phyloP scores from a whole-genome alignment of 2,888 invertebrate species.

The Chymomyza caudatula region DNA sequence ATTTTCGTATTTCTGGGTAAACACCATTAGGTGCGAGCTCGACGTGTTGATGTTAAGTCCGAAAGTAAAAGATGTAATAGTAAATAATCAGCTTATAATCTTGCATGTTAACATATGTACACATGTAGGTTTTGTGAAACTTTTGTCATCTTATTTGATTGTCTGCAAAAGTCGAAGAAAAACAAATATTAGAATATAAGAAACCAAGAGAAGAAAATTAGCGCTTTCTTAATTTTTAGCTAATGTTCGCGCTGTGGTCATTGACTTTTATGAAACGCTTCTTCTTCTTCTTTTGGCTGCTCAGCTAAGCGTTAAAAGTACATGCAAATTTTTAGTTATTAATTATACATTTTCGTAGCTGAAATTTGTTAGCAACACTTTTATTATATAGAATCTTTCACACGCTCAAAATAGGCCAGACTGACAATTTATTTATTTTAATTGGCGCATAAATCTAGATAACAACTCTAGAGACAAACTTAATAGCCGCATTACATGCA shows the following conservation, averaged over 20 bases:
- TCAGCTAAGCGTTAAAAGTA: background rate
- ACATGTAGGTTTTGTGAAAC: background rate
- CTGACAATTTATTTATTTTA: conserved; percentile 10
- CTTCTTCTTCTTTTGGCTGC: background rate
- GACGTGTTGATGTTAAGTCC: background rate
- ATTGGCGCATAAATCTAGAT: conserved; percentile 10
- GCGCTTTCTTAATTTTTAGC: background rate
- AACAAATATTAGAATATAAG: background rate
- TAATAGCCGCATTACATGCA: conserved; percentile 39
- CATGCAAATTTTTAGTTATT: conserved; percentile 10
- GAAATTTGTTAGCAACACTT: conserved; percentile 7
- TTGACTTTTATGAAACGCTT: background rate
- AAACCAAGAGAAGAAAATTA: background rate
- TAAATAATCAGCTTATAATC: background rate
- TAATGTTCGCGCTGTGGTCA: background rate
- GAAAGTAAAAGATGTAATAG: background rate
- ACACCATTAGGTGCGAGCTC: background rate
- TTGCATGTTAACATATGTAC: background rate
- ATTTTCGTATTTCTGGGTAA: background rate
- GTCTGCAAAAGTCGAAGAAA: background rate
- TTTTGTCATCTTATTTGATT: background rate
- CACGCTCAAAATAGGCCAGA: conserved; percentile 23
- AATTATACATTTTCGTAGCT: conserved; percentile 1
- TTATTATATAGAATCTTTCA: conserved; percentile 22
- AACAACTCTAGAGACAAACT: conserved; percentile 33